Evolutionary conservation across 2,888 invertebrate genomes (phyloP).

Genomic region (Latrodectus elegans): DNA sequence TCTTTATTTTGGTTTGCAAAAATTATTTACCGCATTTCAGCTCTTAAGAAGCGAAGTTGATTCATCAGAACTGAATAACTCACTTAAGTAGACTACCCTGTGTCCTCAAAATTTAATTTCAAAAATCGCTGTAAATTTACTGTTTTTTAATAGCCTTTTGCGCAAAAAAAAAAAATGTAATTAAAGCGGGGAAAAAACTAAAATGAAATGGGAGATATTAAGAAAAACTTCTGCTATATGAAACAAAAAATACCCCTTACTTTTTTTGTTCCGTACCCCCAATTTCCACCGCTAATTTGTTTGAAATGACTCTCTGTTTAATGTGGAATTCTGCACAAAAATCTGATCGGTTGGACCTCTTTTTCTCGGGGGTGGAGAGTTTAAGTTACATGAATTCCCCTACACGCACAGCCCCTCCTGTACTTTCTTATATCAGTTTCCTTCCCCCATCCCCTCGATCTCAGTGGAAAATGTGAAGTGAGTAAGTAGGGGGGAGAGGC

Average conservation of each 20-base stretch:
- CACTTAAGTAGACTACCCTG: too few species aligned
- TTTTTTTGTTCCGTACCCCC: constrained; percentile 26
- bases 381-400: constrained; percentile 64
- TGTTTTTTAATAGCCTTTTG: background rate
- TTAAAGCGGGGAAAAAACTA: background rate
- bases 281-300: constrained; percentile 68
- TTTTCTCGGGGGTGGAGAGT: constrained; percentile 27
- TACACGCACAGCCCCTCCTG: constrained; percentile 6
- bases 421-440: background rate
- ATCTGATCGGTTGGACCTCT: constrained; percentile 18
- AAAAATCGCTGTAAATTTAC: too few species aligned
- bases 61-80: too few species aligned
- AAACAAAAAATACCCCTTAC: background rate
- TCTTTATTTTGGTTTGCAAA: too few species aligned
- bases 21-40: too few species aligned
- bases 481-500: background rate
- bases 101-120: too few species aligned
- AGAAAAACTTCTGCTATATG: constrained; percentile 21
- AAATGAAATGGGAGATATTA: background rate
- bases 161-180: constrained; percentile 14
- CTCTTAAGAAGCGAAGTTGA: too few species aligned
- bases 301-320: constrained; percentile 61
- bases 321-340: constrained; percentile 20
- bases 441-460: constrained; percentile 1
- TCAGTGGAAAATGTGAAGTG: background rate